These are phyloP conservation scores for Cheilosia pagana DNA, from an alignment of 2,888 invertebrate genomes.

Conservation along the genomic window DNA sequence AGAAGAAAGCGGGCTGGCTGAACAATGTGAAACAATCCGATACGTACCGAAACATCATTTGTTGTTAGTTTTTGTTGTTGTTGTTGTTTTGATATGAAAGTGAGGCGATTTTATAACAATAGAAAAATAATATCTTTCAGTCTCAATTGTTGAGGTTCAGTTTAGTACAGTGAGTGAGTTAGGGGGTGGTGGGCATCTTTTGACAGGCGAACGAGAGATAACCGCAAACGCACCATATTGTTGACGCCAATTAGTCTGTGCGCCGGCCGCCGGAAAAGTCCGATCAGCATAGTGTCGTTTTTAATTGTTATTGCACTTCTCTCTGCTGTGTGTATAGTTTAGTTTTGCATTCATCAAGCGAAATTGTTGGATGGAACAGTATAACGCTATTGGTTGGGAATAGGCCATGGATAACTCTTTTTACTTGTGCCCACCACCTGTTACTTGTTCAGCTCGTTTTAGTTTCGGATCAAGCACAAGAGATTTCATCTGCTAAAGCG, in stretches of 20 bases:
- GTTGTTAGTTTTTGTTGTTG: slow-evolving; percentile 15
- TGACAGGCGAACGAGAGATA: slow-evolving; percentile 15
- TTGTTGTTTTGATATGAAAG: slow-evolving; percentile 31
- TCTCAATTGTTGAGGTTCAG: slow-evolving; percentile 10
- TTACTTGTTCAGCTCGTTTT: too few species aligned
- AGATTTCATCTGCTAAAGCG: too few species aligned
- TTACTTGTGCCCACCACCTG: too few species aligned
- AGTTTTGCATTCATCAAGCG: slow-evolving; percentile 2
- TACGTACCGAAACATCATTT: slow-evolving; percentile 38
- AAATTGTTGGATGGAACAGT: too few species aligned
- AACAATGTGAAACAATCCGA: slow-evolving; percentile 29
- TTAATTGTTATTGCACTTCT: slow-evolving; percentile 21
- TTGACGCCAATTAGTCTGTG: slow-evolving; percentile 58
- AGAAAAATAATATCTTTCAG: slow-evolving; percentile 35
- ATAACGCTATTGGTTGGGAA: too few species aligned
- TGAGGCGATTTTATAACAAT: slow-evolving; percentile 51
- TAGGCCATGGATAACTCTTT: too few species aligned
- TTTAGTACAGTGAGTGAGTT: neutral
- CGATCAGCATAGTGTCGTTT: slow-evolving; percentile 30
- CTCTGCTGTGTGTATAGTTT: neutral
- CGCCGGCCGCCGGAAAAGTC: slow-evolving; percentile 42
- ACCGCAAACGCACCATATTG: slow-evolving; percentile 22
- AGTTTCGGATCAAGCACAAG: too few species aligned
- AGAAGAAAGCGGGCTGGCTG: slow-evolving; percentile 1
- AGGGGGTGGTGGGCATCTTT: slow-evolving; percentile 2